phyloP scores from a whole-genome alignment of 2,888 invertebrate genomes.

The Aphidius colemani region DNA sequence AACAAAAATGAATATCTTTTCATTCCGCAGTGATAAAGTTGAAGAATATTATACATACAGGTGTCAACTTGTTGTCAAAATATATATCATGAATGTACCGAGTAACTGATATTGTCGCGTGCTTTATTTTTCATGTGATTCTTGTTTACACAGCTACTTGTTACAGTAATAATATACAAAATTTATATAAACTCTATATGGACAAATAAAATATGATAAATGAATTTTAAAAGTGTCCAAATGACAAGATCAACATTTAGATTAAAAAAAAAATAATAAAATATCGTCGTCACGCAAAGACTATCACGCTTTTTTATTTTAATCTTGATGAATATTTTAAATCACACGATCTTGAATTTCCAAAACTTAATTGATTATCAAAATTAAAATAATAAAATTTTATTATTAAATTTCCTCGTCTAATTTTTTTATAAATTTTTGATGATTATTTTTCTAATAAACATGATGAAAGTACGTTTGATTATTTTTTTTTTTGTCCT shows the following conservation, averaged over 20 bases:
- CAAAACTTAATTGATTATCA: constrained; percentile 23
- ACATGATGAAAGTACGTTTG: too few relatives aligned
- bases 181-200: background rate
- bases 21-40: background rate
- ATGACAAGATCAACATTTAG: too few relatives aligned
- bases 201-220: too few relatives aligned
- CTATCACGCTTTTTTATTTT: constrained; percentile 43
- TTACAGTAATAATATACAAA: too few relatives aligned
- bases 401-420: background rate
- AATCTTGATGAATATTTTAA: constrained; percentile 44
- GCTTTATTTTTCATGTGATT: background rate
- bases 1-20: too few relatives aligned
- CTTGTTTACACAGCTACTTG: constrained; percentile 4
- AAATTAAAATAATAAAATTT: constrained; percentile 32
- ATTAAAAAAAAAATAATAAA: background rate
- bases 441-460: too few relatives aligned
- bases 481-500: background rate
- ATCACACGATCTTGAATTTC: constrained; percentile 40
- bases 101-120: constrained; percentile 16
- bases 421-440: too few relatives aligned
- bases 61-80: background rate
- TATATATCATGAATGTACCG: too few relatives aligned
- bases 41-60: background rate
- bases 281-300: constrained; percentile 39
- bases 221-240: too few relatives aligned